Evolutionary conservation across 1,140 invertebrate species (phyloP), one percentile per base, ranked within the genome.

Genomic region (Radopholus similis): DNA sequence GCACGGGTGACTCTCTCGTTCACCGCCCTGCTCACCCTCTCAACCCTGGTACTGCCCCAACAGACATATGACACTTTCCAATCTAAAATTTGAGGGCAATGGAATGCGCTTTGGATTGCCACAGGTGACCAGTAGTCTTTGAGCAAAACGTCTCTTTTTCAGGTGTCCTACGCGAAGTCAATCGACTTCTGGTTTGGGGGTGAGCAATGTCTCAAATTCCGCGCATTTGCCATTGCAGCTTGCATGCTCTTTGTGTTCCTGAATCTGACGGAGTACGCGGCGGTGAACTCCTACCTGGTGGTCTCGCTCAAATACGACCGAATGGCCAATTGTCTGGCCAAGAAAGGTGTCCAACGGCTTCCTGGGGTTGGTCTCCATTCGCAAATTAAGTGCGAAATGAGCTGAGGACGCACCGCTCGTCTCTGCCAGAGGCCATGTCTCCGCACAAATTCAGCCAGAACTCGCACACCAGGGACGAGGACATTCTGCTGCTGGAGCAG

Each of bases 221-320:
- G 38, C 37, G 4, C 18, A 4, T 5, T 21, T 37, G n/a, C 15
- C 42, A 23, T 21, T 28, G 49, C 35, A 68, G 66, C 40, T 53
- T 68, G 66, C 37, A 68, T 68, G 55, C 51, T 80, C 18, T 80
- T 82, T 57, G 77, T 80, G 6, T 80, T 80, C 44, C 57, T 77
- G 32, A 76, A 65, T 55, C 74, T 80, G 18, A 64, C 81, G 55
- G 78, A 80, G 60, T 80, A 74, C 60, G 78, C 78, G 18, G 63
- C 74, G 35, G 75, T 80, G n/a, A 80, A 80, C 51, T 73, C 70
- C 53, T 81, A 81, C 65, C 81, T 80, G 78, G 37, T 78, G 34
- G 70, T 75, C 37, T 66, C 78, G 21, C 74, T 78, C 15, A 80
- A 80, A 47, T 80, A 71, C 57, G 78, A 80, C 49, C 66, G 74